A percentile compares a stretch with the other conserved stretches of the same genome.
Evolutionary conservation across 2,113 vertebrate genomes (phyloP).

Genomic region (Mixornis gularis): DNA sequence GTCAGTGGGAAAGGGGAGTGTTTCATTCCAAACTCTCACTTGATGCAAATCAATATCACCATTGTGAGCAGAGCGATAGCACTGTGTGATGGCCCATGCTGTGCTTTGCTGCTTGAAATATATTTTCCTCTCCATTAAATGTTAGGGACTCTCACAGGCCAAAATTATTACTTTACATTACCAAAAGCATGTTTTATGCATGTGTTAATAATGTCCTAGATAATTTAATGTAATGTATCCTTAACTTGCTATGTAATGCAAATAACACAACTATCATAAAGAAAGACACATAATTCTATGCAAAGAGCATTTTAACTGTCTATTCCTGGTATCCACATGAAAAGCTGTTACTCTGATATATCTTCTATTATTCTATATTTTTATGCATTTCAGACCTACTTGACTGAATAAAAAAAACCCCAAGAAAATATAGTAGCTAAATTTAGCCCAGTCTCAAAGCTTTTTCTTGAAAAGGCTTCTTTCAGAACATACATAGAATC

Average conservation of each 20-base stretch:
- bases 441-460: not conserved
- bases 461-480: not conserved
- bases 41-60: not conserved
- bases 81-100: not conserved
- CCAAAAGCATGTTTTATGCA: slow-evolving; percentile 29
- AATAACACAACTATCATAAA: not conserved
- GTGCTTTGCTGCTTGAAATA: not conserved
- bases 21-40: not conserved
- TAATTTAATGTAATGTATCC: not conserved
- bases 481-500: not conserved
- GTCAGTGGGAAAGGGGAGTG: not conserved
- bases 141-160: not conserved
- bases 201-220: not conserved
- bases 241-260: not conserved
- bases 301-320: not conserved
- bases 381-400: not conserved
- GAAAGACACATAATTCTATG: not conserved
- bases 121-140: not conserved
- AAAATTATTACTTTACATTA: not conserved
- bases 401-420: not conserved
- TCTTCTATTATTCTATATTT: not conserved
- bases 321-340: not conserved
- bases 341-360: not conserved
- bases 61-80: not conserved
- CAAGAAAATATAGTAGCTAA: not conserved